Conservation (phyloP, 2,113 vertebrate genomes). For the Cynopterus brachyotis region DNA sequence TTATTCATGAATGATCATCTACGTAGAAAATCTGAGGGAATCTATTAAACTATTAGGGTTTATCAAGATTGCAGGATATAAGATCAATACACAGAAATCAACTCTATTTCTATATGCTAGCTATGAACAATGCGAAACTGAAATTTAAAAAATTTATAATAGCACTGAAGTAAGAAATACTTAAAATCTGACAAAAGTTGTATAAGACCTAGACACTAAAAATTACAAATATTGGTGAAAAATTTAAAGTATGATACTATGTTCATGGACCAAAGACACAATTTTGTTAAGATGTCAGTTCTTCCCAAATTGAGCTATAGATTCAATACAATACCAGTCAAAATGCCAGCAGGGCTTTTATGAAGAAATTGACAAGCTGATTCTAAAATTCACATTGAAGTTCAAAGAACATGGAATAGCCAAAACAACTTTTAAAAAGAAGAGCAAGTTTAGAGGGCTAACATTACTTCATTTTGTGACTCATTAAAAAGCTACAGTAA, state of each 20-base stretch:
- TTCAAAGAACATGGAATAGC: neutral
- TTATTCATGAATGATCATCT: neutral
- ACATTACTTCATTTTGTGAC: neutral
- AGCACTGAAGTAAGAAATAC: neutral
- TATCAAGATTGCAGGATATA: neutral
- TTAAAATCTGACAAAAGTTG: neutral
- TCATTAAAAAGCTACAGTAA: neutral
- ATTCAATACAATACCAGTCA: neutral
- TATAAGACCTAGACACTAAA: neutral
- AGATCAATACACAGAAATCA: neutral
- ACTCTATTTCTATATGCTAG: neutral
- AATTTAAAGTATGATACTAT: neutral
- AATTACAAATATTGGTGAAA: neutral
- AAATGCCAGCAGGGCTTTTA: neutral
- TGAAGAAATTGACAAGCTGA: neutral
- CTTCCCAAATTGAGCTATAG: neutral
- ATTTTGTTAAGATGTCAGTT: neutral
- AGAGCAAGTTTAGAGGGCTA: neutral
- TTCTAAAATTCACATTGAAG: neutral
- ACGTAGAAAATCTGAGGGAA: neutral
- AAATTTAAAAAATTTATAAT: neutral
- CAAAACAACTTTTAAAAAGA: neutral
- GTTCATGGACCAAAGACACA: neutral
- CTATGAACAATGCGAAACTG: neutral
- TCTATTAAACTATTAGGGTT: neutral